Evolutionary conservation across 2,888 invertebrate genomes (phyloP).

Genomic region (Polydrusus cervinus): DNA sequence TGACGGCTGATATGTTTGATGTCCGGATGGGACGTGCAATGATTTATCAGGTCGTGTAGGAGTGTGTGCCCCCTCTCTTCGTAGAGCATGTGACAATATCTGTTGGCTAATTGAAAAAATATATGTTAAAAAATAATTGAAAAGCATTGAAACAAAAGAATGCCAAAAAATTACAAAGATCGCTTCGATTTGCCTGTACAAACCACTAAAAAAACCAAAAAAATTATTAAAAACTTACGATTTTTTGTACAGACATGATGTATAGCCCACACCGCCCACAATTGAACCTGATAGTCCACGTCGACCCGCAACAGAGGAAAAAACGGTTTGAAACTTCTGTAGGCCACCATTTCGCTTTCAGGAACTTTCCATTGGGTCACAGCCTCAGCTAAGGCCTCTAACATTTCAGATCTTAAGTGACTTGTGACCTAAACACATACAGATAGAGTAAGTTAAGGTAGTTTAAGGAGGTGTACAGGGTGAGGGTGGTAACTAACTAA

Average conservation of each 20-base stretch:
- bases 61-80: slow-evolving; percentile 77
- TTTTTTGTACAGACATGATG: slow-evolving; percentile 85
- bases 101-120: slow-evolving; percentile 73
- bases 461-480: too few relatives aligned
- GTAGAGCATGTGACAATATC: slow-evolving; percentile 79
- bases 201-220: too few relatives aligned
- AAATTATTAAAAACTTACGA: slow-evolving; percentile 75
- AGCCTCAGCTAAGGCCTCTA: slow-evolving; percentile 74
- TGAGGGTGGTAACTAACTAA: too few relatives aligned
- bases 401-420: slow-evolving; percentile 67
- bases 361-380: slow-evolving; percentile 80
- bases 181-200: too few relatives aligned
- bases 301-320: slow-evolving; percentile 77
- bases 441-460: too few relatives aligned
- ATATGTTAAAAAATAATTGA: too few relatives aligned
- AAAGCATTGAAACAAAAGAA: too few relatives aligned
- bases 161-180: too few relatives aligned
- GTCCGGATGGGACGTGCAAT: slow-evolving; percentile 62
- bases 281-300: slow-evolving; percentile 78
- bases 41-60: slow-evolving; percentile 70
- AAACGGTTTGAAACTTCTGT: slow-evolving; percentile 82
- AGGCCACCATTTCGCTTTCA: slow-evolving; percentile 84
- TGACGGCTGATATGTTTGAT: slow-evolving; percentile 62
- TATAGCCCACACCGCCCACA: slow-evolving; percentile 88
- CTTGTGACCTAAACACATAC: slow-evolving; percentile 32